A percentile compares a stretch with the other conserved stretches of the same genome.
Evolutionary conservation across 2,888 invertebrate genomes (phyloP).

Genomic region (Thysanoteuthis rhombus): DNA sequence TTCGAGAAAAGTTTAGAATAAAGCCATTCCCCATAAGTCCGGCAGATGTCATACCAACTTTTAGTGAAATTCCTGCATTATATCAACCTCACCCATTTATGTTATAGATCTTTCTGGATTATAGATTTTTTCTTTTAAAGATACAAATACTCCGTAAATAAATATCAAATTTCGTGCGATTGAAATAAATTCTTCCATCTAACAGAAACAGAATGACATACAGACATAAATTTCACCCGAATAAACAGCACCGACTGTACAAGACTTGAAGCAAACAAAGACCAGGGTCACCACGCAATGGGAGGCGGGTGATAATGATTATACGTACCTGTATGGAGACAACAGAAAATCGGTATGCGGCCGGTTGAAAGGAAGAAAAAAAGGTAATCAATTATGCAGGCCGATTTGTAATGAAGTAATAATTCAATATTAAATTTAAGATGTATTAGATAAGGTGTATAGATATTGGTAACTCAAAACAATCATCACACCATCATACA

Average conservation of each 20-base stretch:
- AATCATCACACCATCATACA: too few relatives aligned
- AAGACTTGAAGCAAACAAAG: not conserved
- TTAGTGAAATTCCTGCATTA: too few relatives aligned
- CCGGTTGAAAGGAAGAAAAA: conserved; percentile 14
- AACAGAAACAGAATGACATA: not conserved
- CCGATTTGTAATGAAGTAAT: not conserved
- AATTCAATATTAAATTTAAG: too few relatives aligned
- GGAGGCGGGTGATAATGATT: not conserved
- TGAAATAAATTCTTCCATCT: not conserved
- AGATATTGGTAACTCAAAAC: too few relatives aligned
- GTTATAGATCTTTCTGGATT: too few relatives aligned
- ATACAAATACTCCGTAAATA: too few relatives aligned
- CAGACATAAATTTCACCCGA: not conserved
- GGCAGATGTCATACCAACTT: too few relatives aligned
- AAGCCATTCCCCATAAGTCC: too few relatives aligned
- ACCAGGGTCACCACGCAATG: not conserved
- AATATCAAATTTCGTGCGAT: not conserved
- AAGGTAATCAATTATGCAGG: not conserved
- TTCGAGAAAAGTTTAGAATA: too few relatives aligned
- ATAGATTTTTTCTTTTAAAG: too few relatives aligned
- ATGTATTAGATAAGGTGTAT: too few relatives aligned
- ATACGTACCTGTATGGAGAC: not conserved
- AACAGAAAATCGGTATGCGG: not conserved
- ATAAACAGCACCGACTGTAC: not conserved
- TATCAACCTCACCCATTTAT: too few relatives aligned